A percentile compares a stretch with the other conserved stretches of the same genome.
Conservation (phyloP, 2,888 invertebrate species). For the Eumerus sabulonum region DNA sequence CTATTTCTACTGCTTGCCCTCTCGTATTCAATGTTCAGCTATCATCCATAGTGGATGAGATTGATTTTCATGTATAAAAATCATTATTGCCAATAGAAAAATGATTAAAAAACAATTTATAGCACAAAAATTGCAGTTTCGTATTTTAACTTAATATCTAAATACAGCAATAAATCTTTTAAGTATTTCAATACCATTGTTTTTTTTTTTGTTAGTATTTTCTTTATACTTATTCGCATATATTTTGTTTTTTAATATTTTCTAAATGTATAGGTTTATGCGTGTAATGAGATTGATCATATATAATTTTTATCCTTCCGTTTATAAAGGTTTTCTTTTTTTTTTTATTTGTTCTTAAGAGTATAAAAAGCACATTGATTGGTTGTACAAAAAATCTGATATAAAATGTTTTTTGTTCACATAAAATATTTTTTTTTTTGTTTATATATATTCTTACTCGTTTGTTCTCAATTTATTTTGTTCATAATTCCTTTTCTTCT, state of each 20-base stretch:
- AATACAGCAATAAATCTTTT: conserved; percentile 69
- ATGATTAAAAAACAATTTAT: conserved; percentile 29
- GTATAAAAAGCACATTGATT: conserved; percentile 67
- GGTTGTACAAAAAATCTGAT: conserved; percentile 68
- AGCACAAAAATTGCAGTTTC: conserved; percentile 62
- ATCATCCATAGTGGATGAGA: conserved; percentile 20
- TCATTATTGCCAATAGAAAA: conserved; percentile 54
- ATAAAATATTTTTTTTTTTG: conserved; percentile 39
- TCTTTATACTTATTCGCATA: conserved; percentile 44
- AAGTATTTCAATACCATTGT: conserved; percentile 60
- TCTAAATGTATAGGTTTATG: conserved; percentile 37
- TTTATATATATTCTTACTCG: conserved; percentile 39
- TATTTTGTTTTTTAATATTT: conserved; percentile 32
- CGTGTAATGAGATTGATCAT: conserved; percentile 52
- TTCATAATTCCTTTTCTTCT: conserved; percentile 58
- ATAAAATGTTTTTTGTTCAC: conserved; percentile 49
- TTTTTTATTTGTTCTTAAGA: conserved; percentile 53
- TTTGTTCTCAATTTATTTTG: conserved; percentile 27
- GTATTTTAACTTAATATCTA: conserved; percentile 59
- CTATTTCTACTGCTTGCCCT: conserved; percentile 18
- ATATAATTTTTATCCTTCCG: conserved; percentile 21
- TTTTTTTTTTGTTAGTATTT: conserved; percentile 39
- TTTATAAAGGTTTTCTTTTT: conserved; percentile 36
- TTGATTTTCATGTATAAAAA: neutral
- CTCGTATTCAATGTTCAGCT: conserved; percentile 14